Evolutionary conservation across 1,140 invertebrate genomes (phyloP), one percentile per base, ranked within the genome.

Genomic region (Cydia amplana): DNA sequence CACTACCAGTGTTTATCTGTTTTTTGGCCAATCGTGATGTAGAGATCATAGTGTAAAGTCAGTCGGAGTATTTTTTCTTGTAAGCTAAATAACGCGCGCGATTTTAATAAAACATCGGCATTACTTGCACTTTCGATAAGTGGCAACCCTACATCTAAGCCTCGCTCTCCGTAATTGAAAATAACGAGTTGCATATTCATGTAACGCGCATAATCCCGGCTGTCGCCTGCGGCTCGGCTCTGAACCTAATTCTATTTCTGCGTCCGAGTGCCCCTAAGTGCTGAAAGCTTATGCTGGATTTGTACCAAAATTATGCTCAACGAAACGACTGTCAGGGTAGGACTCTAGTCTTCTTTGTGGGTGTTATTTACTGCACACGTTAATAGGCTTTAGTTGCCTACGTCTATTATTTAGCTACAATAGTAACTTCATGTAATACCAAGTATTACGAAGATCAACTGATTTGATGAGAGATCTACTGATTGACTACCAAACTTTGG

Each of bases 151-250:
- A 60, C 9, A 23, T 23, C 20, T 80, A 80, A 79, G 65, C 81
- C 78, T 74, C 79, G 78, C 77, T 79, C 72, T 70, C 75, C 80
- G 79, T 87, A 87, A 90, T 88, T 90, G 82, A 87, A 87, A 87
- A 84, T 85, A 86, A 87, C 86, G 81, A 86, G 83, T 80, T 87
- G 85, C 83, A 89, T 90, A 90, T 84, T 85, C 82, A 91, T 86
- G 81, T 80, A 81, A 77, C 74, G 74, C 67, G 78, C 75, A 79
- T 84, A 81, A 83, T 85, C 83, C 80, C 75, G 55, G 76, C 55
- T 76, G 72, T 80, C 75, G 81, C 80, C 78, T 78, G 77, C 77
- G 76, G 80, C 77, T 78, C 74, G 32, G 78, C 80, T 70, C 49
- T 74, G 76, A 75, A 73, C 75, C 81, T 85, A 85, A 87, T 84